Percentiles rank a stretch among this genome's conserved stretches.
These are phyloP conservation scores for Arctopsyche grandis DNA, from an alignment of 1,140 invertebrate genomes.

Conservation along the genomic window DNA sequence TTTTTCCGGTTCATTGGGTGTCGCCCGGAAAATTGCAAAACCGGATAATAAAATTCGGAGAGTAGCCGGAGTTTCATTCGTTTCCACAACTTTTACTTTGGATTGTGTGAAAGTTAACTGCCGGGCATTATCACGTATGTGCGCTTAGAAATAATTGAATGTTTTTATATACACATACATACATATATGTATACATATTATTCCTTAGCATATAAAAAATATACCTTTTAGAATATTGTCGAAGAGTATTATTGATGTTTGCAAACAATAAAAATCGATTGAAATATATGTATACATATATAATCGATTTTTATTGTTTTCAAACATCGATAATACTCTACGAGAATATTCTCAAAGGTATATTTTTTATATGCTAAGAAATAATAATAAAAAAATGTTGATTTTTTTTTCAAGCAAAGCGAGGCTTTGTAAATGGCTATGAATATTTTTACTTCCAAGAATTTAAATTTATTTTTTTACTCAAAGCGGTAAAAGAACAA, in stretches of 20 bases:
- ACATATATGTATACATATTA: too few species aligned
- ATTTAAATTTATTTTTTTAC: constrained; percentile 17
- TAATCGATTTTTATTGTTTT: too few species aligned
- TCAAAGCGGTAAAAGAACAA: constrained; percentile 29
- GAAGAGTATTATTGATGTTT: too few species aligned
- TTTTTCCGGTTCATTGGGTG: constrained; percentile 34
- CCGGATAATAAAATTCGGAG: constrained; percentile 40
- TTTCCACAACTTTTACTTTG: not conserved
- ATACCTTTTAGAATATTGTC: too few species aligned
- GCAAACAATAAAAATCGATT: too few species aligned
- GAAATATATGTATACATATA: too few species aligned
- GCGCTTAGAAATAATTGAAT: not conserved
- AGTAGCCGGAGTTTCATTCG: not conserved
- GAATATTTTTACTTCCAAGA: not conserved
- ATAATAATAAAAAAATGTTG: not conserved
- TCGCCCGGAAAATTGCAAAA: constrained; percentile 1
- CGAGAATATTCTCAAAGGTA: too few species aligned
- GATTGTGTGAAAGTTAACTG: not conserved
- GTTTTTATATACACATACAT: not conserved
- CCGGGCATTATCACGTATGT: not conserved
- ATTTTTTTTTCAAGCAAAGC: not conserved
- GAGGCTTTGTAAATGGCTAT: constrained; percentile 15
- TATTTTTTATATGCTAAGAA: not conserved
- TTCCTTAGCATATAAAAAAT: too few species aligned
- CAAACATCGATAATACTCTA: too few species aligned